Percentiles rank a stretch among this genome's conserved stretches.
phyloP scores from a whole-genome alignment of 1,140 invertebrate species.

The Lasaia peninsularis region DNA sequence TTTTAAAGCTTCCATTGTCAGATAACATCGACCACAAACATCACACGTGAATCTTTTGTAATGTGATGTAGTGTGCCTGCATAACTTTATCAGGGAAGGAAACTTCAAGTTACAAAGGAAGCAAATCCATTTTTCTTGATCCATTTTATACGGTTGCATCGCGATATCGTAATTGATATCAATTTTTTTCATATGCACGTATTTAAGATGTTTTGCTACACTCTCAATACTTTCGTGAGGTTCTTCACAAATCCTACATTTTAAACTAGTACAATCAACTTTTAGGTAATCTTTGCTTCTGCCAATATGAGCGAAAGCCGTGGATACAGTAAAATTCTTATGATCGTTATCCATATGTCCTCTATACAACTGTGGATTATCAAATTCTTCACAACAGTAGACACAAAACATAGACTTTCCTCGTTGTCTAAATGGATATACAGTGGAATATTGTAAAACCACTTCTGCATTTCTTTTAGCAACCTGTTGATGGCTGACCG shows the following conservation, averaged over 20 bases:
- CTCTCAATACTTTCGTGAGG: conserved; percentile 27
- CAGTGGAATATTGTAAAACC: conserved; percentile 43
- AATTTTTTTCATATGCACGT: conserved; percentile 37
- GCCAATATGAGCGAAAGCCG: conserved; percentile 35
- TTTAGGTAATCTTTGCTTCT: conserved; percentile 38
- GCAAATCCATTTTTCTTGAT: conserved; percentile 48
- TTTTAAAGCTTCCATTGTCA: conserved; percentile 48
- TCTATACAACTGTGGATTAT: conserved; percentile 33
- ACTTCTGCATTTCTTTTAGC: conserved; percentile 37
- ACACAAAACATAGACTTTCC: conserved; percentile 43
- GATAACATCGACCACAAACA: conserved; percentile 51
- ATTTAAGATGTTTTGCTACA: conserved; percentile 38
- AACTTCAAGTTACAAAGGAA: conserved; percentile 48
- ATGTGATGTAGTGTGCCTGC: conserved; percentile 53
- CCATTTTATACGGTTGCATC: conserved; percentile 50
- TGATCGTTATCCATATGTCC: conserved; percentile 42
- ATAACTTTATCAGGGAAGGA: conserved; percentile 41
- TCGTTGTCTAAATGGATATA: conserved; percentile 49
- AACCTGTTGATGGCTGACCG: conserved; percentile 7
- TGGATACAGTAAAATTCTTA: conserved; percentile 29
- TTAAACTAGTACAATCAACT: conserved; percentile 44
- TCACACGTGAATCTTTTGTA: conserved; percentile 60
- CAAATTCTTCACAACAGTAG: conserved; percentile 41
- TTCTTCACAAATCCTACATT: conserved; percentile 34
- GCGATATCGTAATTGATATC: conserved; percentile 39